Base-by-base conservation (phyloP, 2,888 invertebrate genomes). In the Biston betularia region DNA sequence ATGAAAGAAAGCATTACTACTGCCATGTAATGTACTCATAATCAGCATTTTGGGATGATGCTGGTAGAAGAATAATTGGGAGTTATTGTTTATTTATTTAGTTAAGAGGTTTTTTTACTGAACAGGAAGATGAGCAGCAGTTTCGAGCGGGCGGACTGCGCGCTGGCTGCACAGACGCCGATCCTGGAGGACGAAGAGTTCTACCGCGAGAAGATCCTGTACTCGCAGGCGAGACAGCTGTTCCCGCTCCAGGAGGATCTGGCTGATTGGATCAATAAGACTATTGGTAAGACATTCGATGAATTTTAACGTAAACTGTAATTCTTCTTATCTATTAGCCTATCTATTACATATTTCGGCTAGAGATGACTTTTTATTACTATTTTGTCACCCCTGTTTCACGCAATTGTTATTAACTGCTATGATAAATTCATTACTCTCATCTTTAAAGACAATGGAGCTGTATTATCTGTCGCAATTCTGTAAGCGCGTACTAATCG, bases 211-310 rank as follows among this genome's bases (percentile, higher is more conserved):
- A 95, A 96, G 84, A 95, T 97, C 76, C 94, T 96, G 81, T 95
- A 96, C 81, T 96, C 96, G 69, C 97, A 97, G 89, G 96, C 96
- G 86, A 94, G 96, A 58, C 97, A 97, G 86, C 93, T 98, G 79
- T 95, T 96, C 79, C 97, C 97, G 0, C 92, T 98, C 71, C 97
- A 97, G 87, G 97, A 98, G 85, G 98, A 98, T 88, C 90, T 98
- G 63, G 97, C 97, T 8, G 97, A 97, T 77, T 98, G 98, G 98
- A 96, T 98, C 71, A 97, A 97, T 85, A 97, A 97, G 86, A 96
- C 96, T 63, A 94, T 97, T 73, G 97, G 98, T 97, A 84, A 95
- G 96, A 94, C 1, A 15, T 9, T 38, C 0, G 38, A 6, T 9
- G 24, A 38, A 38, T 24, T 24, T 24, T 24, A 24, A 24, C 24